Evolutionary conservation across 1,140 invertebrate genomes (phyloP).

Genomic region (Eciton burchellii): DNA sequence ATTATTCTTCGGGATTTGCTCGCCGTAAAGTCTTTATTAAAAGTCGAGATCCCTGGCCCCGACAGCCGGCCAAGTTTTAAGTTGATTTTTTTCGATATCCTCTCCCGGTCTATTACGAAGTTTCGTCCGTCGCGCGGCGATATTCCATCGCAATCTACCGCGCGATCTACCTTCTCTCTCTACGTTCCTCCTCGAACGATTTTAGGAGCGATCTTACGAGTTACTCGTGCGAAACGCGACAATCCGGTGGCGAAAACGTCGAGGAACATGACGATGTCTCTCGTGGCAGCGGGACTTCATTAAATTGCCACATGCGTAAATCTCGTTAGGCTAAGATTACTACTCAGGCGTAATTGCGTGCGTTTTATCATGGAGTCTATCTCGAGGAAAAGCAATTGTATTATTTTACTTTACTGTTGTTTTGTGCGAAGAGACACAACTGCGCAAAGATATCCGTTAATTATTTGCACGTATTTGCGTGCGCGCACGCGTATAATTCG

Average conservation of each 20-base stretch:
- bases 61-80: constrained; percentile 77
- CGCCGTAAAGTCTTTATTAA: constrained; percentile 79
- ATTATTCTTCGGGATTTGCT: constrained; percentile 76
- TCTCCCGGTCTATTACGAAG: constrained; percentile 59
- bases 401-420: neutral
- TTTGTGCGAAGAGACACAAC: neutral
- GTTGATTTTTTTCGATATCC: constrained; percentile 78
- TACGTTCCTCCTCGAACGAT: neutral
- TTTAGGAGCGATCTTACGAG: constrained; percentile 18
- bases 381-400: neutral
- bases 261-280: constrained; percentile 8
- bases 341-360: neutral
- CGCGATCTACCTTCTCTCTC: neutral
- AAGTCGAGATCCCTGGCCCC: constrained; percentile 64
- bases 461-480: neutral
- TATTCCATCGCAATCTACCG: neutral
- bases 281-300: neutral
- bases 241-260: neutral
- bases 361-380: constrained; percentile 11
- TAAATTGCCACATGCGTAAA: constrained; percentile 3
- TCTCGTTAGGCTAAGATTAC: constrained; percentile 19
- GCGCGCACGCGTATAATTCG: neutral
- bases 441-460: neutral
- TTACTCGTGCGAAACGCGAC: neutral
- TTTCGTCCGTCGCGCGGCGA: constrained; percentile 22